Conservation (phyloP, 2,888 invertebrate species). For the Candidula unifasciata region DNA sequence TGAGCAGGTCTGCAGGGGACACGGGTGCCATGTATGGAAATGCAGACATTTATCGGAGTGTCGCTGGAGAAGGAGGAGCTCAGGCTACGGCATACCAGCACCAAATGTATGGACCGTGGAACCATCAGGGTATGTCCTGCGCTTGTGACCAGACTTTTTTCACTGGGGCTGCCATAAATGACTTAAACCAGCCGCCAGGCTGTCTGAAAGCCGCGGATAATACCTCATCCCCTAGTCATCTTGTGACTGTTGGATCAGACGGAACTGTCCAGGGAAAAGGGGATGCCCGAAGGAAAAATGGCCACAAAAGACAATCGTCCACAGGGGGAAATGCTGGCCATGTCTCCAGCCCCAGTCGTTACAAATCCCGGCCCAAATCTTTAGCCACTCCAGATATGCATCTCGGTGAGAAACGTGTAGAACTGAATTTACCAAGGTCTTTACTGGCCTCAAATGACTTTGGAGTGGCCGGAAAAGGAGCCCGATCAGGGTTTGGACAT, state of each 20-base stretch:
- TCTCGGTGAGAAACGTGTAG: not conserved
- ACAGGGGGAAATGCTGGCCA: constrained; percentile 7
- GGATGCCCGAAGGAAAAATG: constrained; percentile 9
- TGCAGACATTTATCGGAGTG: constrained; percentile 48
- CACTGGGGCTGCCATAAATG: constrained; percentile 24
- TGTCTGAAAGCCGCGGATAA: constrained; percentile 13
- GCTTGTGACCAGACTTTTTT: not conserved
- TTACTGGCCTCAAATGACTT: not conserved
- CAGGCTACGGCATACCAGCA: not conserved
- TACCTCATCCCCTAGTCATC: not conserved
- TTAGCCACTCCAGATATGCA: constrained; percentile 10
- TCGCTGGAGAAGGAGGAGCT: not conserved
- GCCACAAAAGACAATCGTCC: constrained; percentile 10
- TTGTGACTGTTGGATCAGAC: not conserved
- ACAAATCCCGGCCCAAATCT: constrained; percentile 42
- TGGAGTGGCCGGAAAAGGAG: constrained; percentile 14
- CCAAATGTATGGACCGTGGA: constrained; percentile 15
- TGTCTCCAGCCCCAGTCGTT: constrained; percentile 20
- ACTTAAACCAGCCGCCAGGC: constrained; percentile 46
- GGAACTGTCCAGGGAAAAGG: not conserved
- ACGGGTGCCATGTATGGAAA: constrained; percentile 30
- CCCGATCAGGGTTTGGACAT: constrained; percentile 46
- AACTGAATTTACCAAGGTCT: not conserved
- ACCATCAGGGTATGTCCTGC: not conserved
- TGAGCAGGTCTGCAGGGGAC: constrained; percentile 42